A percentile compares a stretch with the other conserved stretches of the same genome.
These are phyloP conservation scores for Orthonevra nobilis DNA, from an alignment of 2,888 invertebrate genomes.

Conservation along the genomic window DNA sequence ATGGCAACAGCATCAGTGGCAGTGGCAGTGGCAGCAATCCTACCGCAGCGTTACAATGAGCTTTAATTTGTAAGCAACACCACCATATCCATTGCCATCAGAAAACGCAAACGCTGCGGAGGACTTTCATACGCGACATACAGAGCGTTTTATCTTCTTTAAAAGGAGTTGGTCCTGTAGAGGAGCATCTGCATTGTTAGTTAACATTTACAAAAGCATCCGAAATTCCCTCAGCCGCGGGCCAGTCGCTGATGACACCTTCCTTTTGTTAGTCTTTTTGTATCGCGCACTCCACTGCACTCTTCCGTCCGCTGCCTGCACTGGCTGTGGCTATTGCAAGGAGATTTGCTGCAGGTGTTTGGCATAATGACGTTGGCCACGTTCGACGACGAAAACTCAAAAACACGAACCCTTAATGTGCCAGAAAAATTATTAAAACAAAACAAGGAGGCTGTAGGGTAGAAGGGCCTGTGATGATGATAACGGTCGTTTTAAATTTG, in stretches of 20 bases:
- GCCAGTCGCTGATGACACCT: conserved; percentile 60
- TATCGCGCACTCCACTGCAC: conserved; percentile 3
- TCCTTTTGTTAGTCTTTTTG: conserved; percentile 41
- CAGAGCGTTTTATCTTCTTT: conserved; percentile 16
- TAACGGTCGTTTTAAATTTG: conserved; percentile 57
- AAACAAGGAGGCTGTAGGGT: conserved; percentile 46
- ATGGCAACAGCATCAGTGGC: background rate
- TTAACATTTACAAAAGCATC: conserved; percentile 22
- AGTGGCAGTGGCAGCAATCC: conserved; percentile 6
- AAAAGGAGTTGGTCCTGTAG: conserved; percentile 36
- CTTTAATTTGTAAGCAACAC: conserved; percentile 54
- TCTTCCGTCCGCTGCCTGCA: conserved; percentile 1
- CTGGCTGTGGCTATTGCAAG: no score
- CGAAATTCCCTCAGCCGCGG: conserved; percentile 21
- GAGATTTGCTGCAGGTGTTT: conserved; percentile 63
- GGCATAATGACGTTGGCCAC: conserved; percentile 63
- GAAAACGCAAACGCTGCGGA: conserved; percentile 9
- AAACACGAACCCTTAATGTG: conserved; percentile 23
- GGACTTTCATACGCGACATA: conserved; percentile 1
- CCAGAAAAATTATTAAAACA: conserved; percentile 33
- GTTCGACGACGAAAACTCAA: conserved; percentile 50
- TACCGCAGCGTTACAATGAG: conserved; percentile 36
- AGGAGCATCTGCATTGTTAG: conserved; percentile 32
- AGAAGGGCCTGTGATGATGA: conserved; percentile 47
- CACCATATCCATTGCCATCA: conserved; percentile 3